Percentiles rank a stretch among this genome's conserved stretches.
These are phyloP conservation scores for Pomacea maculata DNA, from an alignment of 1,140 invertebrate genomes.

Conservation along the genomic window DNA sequence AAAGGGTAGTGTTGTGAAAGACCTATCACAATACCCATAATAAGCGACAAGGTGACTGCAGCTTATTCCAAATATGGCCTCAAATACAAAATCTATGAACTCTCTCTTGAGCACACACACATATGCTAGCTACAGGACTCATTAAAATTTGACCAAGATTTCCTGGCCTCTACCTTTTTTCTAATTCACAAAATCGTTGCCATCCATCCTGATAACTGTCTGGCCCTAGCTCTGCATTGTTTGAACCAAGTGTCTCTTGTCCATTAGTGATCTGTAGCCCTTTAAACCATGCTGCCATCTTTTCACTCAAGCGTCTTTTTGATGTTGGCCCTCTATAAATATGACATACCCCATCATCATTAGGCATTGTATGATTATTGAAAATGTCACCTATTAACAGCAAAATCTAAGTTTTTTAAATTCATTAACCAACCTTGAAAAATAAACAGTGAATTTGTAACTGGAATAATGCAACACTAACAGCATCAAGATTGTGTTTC, in stretches of 20 bases:
- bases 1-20: not conserved
- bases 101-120: not conserved
- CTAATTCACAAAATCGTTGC: slow-evolving; percentile 16
- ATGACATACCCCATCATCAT: not conserved
- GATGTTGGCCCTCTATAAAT: slow-evolving; percentile 12
- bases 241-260: not conserved
- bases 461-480: too few species aligned
- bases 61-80: not conserved
- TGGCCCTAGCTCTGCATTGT: too few species aligned
- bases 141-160: not conserved
- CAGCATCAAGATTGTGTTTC: too few species aligned
- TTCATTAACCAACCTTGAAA: too few species aligned
- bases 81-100: not conserved
- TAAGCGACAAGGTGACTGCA: not conserved
- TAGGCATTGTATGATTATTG: too few species aligned
- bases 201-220: not conserved
- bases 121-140: not conserved
- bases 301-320: slow-evolving; percentile 15
- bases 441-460: too few species aligned
- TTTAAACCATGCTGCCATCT: slow-evolving; percentile 13
- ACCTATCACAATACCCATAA: not conserved
- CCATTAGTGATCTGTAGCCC: slow-evolving; percentile 10
- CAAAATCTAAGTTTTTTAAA: too few species aligned
- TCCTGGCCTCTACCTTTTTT: slow-evolving; percentile 8
- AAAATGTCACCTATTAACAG: too few species aligned